Evolutionary conservation across 2,113 vertebrate genomes (phyloP).

Genomic region (Bubalus kerabau): DNA sequence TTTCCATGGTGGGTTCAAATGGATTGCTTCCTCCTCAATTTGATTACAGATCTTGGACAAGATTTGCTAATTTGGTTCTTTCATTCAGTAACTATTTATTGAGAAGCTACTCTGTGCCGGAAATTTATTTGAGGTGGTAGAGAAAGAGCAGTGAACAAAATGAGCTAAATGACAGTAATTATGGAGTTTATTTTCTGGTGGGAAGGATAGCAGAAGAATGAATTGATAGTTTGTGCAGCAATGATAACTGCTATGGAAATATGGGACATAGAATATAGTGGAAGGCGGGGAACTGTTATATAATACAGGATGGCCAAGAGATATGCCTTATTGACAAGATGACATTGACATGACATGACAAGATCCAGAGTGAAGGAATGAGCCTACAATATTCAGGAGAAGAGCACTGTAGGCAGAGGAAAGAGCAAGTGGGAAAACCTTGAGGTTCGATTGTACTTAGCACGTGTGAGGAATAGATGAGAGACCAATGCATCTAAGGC

Average conservation of each 20-base stretch:
- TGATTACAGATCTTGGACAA: not conserved
- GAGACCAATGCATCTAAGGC: no score
- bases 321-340: not conserved
- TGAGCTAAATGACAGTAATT: not conserved
- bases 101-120: not conserved
- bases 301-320: not conserved
- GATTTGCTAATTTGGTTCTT: not conserved
- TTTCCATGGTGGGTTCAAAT: not conserved
- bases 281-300: not conserved
- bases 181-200: not conserved
- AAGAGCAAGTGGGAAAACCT: not conserved
- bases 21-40: not conserved
- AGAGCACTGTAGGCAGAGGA: not conserved
- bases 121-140: not conserved
- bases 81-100: not conserved
- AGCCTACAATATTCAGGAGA: not conserved
- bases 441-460: no score
- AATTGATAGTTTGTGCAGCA: not conserved
- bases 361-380: not conserved
- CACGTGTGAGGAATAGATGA: not conserved
- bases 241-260: not conserved
- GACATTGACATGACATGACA: not conserved
- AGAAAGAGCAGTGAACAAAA: not conserved
- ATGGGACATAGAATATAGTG: not conserved
- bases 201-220: not conserved